phyloP scores from a whole-genome alignment of 2,113 vertebrate genomes.

The Grallaria varia region DNA sequence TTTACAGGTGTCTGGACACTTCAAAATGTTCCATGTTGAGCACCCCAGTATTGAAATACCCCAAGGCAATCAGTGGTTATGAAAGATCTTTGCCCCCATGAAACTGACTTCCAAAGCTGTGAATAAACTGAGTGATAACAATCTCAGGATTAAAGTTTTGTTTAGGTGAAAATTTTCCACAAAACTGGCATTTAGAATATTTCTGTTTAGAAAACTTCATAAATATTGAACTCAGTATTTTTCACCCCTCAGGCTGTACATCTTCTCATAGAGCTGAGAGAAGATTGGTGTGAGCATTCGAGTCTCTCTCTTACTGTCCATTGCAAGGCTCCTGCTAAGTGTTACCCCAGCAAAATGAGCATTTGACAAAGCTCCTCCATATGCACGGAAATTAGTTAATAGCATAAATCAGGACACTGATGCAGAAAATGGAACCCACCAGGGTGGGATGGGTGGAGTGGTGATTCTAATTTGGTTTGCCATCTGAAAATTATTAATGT shows the following conservation, averaged over 20 bases:
- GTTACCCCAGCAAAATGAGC: not conserved
- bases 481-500: slow-evolving; percentile 33
- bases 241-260: not conserved
- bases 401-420: not conserved
- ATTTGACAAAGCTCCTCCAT: not conserved
- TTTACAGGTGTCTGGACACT: not conserved
- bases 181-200: not conserved
- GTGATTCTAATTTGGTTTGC: not conserved
- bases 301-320: not conserved
- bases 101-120: not conserved
- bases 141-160: not conserved
- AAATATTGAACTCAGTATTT: not conserved
- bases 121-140: not conserved
- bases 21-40: not conserved
- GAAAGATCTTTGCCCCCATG: not conserved
- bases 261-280: not conserved
- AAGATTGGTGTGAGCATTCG: not conserved
- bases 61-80: not conserved
- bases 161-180: not conserved
- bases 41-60: not conserved
- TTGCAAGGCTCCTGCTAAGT: not conserved
- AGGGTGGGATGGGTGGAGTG: not conserved
- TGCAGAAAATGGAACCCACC: slow-evolving; percentile 14
- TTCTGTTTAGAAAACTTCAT: not conserved
- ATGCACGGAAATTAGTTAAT: not conserved